phyloP scores from a whole-genome alignment of 1,140 invertebrate genomes.

The Saxidomus purpurata region DNA sequence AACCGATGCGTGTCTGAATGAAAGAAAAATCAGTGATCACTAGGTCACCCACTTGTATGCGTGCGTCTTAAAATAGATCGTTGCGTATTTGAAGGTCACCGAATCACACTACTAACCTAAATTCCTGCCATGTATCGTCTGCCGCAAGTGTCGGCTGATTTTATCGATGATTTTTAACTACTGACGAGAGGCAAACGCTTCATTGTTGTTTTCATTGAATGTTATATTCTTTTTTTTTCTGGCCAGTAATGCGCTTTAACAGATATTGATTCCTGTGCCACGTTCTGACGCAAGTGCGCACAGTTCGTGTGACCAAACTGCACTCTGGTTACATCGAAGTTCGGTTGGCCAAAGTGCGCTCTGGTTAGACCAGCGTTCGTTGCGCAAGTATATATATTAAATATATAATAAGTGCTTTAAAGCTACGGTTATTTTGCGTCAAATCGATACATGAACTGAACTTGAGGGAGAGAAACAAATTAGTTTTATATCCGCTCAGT shows the following conservation, averaged over 20 bases:
- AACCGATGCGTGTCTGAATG: not conserved
- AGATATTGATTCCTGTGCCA: not conserved
- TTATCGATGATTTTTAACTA: too few relatives aligned
- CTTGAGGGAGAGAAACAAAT: not conserved
- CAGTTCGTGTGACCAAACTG: too few relatives aligned
- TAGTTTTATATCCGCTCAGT: not conserved
- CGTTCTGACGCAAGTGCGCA: not conserved
- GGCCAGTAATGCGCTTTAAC: conserved; percentile 18
- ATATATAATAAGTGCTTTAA: too few relatives aligned
- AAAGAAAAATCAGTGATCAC: not conserved
- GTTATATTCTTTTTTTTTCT: not conserved
- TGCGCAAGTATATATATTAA: too few relatives aligned
- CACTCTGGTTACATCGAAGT: too few relatives aligned
- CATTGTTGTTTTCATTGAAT: not conserved
- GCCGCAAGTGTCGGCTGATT: too few relatives aligned
- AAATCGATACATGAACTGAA: not conserved
- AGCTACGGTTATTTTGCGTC: too few relatives aligned
- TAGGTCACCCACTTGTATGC: conserved; percentile 44
- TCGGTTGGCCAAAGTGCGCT: too few relatives aligned
- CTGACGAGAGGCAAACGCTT: too few relatives aligned
- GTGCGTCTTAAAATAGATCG: conserved; percentile 14
- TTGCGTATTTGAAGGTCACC: conserved; percentile 32
- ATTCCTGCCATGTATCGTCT: conserved; percentile 32
- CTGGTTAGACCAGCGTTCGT: too few relatives aligned
- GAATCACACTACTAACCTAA: conserved; percentile 46